These are phyloP conservation scores for Petroica traversi DNA, from an alignment of 2,113 vertebrate species.

Conservation along the genomic window DNA sequence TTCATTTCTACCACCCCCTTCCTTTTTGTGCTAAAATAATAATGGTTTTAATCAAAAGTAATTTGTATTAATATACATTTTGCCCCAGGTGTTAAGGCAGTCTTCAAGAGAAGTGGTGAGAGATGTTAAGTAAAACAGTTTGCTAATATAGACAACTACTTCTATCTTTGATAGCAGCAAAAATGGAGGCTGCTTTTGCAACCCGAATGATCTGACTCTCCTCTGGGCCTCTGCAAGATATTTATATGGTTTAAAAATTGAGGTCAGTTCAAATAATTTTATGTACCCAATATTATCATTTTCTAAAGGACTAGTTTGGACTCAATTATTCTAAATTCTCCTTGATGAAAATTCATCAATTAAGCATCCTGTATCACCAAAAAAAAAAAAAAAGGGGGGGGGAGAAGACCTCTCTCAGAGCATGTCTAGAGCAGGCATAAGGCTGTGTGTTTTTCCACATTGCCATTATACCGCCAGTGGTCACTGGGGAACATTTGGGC, in stretches of 20 bases:
- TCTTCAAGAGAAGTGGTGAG: neutral
- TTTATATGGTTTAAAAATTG: neutral
- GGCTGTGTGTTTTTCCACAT: neutral
- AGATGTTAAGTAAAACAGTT: neutral
- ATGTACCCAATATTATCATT: neutral
- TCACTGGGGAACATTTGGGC: neutral
- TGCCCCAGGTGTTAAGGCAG: conserved; percentile 49
- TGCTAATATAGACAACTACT: conserved; percentile 1
- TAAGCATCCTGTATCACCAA: neutral
- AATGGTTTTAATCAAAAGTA: conserved; percentile 61
- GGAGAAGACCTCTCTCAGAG: neutral
- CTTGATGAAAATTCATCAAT: neutral
- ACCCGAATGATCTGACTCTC: neutral
- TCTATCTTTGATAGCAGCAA: neutral
- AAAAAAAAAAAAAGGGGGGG: neutral
- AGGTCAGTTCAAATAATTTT: neutral
- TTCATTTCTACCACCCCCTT: conserved; percentile 53
- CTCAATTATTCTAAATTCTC: neutral
- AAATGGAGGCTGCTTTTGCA: neutral
- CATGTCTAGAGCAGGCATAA: neutral
- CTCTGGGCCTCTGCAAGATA: neutral
- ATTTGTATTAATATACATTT: conserved; percentile 59
- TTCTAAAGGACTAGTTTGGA: neutral
- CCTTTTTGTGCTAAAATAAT: conserved; percentile 61
- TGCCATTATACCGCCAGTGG: neutral